These are phyloP conservation scores for Strigamia crassipes DNA, from an alignment of 2,888 invertebrate genomes.

Conservation along the genomic window DNA sequence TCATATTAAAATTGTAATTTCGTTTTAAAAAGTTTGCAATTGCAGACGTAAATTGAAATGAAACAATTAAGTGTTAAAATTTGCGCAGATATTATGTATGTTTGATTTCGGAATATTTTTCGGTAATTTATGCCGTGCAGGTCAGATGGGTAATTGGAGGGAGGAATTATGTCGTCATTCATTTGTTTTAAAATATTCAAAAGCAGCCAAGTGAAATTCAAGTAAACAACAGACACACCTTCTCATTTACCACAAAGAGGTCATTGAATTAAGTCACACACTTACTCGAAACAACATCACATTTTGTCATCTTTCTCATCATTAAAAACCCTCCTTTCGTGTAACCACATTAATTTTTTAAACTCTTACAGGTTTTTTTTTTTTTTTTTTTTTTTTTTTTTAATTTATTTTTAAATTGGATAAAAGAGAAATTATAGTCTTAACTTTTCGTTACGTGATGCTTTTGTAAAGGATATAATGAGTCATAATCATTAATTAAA, in stretches of 20 bases:
- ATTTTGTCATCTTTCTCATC: not conserved
- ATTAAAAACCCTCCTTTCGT: not conserved
- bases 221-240: not conserved
- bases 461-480: not conserved
- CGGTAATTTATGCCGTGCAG: not conserved
- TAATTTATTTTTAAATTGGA: not conserved
- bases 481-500: not conserved
- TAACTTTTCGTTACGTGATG: not conserved
- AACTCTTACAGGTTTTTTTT: not conserved
- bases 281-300: not conserved
- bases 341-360: not conserved
- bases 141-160: not conserved
- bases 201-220: not conserved
- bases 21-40: too few relatives aligned
- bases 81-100: not conserved
- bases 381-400: not conserved
- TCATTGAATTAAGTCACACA: conserved; percentile 1
- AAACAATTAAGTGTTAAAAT: too few relatives aligned
- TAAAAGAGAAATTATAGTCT: not conserved
- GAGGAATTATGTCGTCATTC: conserved; percentile 4
- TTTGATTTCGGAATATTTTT: not conserved
- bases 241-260: not conserved
- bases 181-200: conserved; percentile 3
- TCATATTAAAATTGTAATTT: too few relatives aligned
- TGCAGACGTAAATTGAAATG: too few relatives aligned